These are phyloP conservation scores for Druceiella hillmani DNA, from an alignment of 2,888 invertebrate genomes.

Conservation along the genomic window DNA sequence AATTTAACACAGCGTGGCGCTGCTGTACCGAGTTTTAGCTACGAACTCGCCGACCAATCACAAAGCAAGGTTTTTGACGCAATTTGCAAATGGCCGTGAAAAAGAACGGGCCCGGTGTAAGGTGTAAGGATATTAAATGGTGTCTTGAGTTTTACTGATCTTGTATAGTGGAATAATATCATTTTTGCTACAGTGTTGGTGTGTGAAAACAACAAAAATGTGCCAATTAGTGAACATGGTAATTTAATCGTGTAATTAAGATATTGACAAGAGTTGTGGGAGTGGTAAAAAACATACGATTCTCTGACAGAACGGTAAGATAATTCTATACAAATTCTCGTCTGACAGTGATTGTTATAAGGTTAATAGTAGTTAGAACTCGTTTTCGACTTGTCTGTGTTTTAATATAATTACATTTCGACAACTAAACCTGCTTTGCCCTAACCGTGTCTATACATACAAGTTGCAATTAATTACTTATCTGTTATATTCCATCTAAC, in stretches of 20 bases:
- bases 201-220: slow-evolving; percentile 43
- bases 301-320: too few species aligned
- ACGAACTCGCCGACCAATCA: slow-evolving; percentile 48
- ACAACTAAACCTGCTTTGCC: too few species aligned
- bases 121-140: slow-evolving; percentile 48
- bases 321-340: too few species aligned
- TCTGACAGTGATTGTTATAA: too few species aligned
- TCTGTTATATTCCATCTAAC: too few species aligned
- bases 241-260: slow-evolving; percentile 50
- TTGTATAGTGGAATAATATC: slow-evolving; percentile 36
- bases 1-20: slow-evolving; percentile 33
- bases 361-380: too few species aligned
- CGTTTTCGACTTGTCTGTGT: too few species aligned
- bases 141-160: slow-evolving; percentile 44
- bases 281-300: too few species aligned
- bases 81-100: slow-evolving; percentile 56
- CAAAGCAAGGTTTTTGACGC: slow-evolving; percentile 47
- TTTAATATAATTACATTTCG: too few species aligned
- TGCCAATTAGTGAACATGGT: slow-evolving; percentile 51
- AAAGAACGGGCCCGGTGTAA: slow-evolving; percentile 44
- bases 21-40: slow-evolving; percentile 29
- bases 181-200: slow-evolving; percentile 42
- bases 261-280: too few species aligned
- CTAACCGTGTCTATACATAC: too few species aligned
- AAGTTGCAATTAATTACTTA: too few species aligned